Conservation (phyloP, 2,888 invertebrate genomes). For the Spilosoma lubricipeda region DNA sequence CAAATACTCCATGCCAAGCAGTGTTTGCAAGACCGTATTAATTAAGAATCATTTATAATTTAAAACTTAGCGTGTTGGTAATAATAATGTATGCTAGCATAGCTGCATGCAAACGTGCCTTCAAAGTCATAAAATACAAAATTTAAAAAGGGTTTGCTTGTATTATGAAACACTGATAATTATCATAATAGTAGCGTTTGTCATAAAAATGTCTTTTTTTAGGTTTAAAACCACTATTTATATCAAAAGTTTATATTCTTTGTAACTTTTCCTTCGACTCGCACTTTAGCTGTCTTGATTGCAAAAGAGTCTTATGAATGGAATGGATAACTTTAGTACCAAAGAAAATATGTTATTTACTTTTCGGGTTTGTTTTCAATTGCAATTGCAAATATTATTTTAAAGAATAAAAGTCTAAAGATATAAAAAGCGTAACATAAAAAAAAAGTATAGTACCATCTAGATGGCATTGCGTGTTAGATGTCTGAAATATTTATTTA, state of each 20-base stretch:
- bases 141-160: constrained; percentile 23
- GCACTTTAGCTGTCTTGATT: background rate
- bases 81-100: constrained; percentile 36
- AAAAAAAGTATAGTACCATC: too few relatives aligned
- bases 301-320: background rate
- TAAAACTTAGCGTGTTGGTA: constrained; percentile 38
- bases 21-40: constrained; percentile 29
- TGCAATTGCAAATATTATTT: too few relatives aligned
- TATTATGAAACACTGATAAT: constrained; percentile 6
- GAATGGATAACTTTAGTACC: background rate
- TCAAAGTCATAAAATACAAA: constrained; percentile 17
- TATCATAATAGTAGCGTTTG: background rate
- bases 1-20: background rate
- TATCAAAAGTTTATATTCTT: background rate
- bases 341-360: background rate
- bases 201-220: too few relatives aligned
- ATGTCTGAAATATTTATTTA: too few relatives aligned
- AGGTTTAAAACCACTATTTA: too few relatives aligned
- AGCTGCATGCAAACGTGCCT: constrained; percentile 29
- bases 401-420: too few relatives aligned
- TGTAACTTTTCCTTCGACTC: background rate
- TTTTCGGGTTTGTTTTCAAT: background rate
- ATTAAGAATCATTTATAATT: constrained; percentile 41
- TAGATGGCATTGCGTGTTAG: too few relatives aligned
- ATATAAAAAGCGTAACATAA: too few relatives aligned